Conservation (phyloP, 92 coral and sea anemone species). For the Metridium senile region DNA sequence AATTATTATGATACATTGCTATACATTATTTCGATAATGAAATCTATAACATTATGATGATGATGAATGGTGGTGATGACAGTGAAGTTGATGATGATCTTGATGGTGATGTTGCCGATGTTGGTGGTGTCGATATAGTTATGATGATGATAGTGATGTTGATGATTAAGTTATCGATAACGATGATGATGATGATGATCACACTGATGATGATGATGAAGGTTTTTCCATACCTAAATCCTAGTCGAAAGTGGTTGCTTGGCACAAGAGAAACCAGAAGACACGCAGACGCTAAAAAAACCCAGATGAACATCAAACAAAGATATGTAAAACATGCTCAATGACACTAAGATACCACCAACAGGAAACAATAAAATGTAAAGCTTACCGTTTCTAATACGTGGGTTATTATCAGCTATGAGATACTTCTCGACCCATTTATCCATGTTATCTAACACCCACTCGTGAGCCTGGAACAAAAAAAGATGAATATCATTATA, state of each 20-base stretch:
- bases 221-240: conserved; percentile 77
- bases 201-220: not conserved
- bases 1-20: no score
- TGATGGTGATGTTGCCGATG: no score
- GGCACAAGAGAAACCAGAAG: conserved; percentile 92
- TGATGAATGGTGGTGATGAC: no score
- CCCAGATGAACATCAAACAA: not conserved
- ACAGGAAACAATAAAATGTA: not conserved
- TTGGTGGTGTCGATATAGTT: not conserved
- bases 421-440: conserved; percentile 96
- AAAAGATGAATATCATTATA: no score
- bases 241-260: conserved; percentile 85
- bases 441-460: conserved; percentile 94
- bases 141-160: not conserved
- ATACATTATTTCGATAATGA: no score
- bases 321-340: not conserved
- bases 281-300: conserved; percentile 80
- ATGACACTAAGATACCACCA: not conserved
- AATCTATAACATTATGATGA: no score
- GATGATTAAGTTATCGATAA: not conserved
- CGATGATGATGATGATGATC: not conserved
- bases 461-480: conserved; percentile 84
- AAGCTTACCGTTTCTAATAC: conserved; percentile 89
- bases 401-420: conserved; percentile 89
- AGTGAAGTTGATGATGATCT: no score